A percentile compares a stretch with the other conserved stretches of the same genome.
These are phyloP conservation scores for Lepus europaeus DNA, from an alignment of 2,113 vertebrate genomes.

Conservation along the genomic window DNA sequence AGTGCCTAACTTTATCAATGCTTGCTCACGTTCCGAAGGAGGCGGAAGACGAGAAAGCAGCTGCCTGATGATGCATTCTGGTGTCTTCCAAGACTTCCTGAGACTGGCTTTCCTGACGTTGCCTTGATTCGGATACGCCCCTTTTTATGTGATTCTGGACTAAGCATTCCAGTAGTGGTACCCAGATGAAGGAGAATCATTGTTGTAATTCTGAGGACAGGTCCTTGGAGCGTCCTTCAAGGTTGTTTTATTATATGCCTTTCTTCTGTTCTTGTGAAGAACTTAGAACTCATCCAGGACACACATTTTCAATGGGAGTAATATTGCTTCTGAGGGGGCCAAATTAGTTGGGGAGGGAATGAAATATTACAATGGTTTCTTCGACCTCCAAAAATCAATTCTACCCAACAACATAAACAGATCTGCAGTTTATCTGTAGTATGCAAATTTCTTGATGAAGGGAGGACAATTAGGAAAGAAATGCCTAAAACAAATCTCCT, in stretches of 20 bases:
- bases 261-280: conserved; percentile 22
- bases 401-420: neutral
- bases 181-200: neutral
- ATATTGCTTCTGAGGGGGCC: neutral
- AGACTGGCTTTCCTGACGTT: neutral
- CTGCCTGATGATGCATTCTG: neutral
- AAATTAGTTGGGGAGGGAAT: neutral
- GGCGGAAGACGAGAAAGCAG: neutral
- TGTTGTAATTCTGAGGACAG: neutral
- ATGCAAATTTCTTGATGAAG: neutral
- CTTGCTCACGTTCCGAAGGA: neutral
- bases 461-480: conserved; percentile 9
- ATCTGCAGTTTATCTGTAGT: neutral
- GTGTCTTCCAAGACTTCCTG: neutral
- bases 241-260: neutral
- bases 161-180: neutral
- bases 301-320: neutral
- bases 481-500: neutral
- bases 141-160: neutral
- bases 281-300: neutral
- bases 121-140: neutral
- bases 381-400: neutral
- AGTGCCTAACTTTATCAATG: neutral
- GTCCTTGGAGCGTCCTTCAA: neutral
- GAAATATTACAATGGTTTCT: neutral